These are phyloP conservation scores for Cheilosia scutellata DNA, from an alignment of 2,888 invertebrate genomes.

Conservation along the genomic window DNA sequence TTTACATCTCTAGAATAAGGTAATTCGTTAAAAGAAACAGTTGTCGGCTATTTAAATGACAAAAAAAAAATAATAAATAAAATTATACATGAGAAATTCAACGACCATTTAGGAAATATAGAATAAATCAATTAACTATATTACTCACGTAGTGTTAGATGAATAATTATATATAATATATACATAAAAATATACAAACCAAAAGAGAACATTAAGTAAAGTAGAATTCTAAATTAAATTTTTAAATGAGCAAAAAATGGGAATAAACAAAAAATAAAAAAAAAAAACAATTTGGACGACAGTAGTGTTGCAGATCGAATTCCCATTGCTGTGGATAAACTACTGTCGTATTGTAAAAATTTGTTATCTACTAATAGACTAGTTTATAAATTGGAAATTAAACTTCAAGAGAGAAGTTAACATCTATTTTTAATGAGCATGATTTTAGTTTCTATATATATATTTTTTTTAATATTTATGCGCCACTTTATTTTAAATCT, in stretches of 20 bases:
- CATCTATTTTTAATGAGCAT: constrained; percentile 39
- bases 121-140: constrained; percentile 67
- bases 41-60: constrained; percentile 42
- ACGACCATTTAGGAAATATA: constrained; percentile 75
- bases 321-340: constrained; percentile 46
- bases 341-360: constrained; percentile 46
- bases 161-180: constrained; percentile 51
- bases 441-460: constrained; percentile 55
- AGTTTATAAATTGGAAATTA: constrained; percentile 56
- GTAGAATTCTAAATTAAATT: constrained; percentile 74
- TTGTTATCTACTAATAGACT: constrained; percentile 63
- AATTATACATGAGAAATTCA: constrained; percentile 73
- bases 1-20: constrained; percentile 52
- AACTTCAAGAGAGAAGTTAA: neutral
- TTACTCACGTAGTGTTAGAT: constrained; percentile 51
- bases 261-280: constrained; percentile 4
- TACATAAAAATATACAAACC: constrained; percentile 52
- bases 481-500: neutral
- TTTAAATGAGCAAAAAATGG: constrained; percentile 51
- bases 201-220: constrained; percentile 54
- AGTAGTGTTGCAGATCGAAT: constrained; percentile 29
- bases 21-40: constrained; percentile 48
- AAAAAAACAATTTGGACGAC: constrained; percentile 47
- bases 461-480: neutral
- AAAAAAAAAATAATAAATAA: constrained; percentile 22